phyloP scores from a whole-genome alignment of 2,113 vertebrate genomes.

The Cepphus grylle region DNA sequence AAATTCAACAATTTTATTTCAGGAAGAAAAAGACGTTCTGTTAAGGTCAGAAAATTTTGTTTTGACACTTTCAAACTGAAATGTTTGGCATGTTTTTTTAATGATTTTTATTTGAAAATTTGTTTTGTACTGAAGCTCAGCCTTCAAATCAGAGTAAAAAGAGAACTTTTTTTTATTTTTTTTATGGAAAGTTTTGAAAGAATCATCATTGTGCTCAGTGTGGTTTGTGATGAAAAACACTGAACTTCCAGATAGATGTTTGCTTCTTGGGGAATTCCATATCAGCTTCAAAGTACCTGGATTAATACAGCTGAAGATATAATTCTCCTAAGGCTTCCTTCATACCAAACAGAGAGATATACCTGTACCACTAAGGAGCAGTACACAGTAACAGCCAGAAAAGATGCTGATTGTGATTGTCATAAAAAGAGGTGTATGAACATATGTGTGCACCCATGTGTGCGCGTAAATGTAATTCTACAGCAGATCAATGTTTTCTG shows the following conservation, averaged over 20 bases:
- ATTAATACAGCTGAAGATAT: background rate
- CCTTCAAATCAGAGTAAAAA: background rate
- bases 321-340: background rate
- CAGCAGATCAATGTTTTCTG: background rate
- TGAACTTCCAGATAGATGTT: background rate
- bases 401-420: background rate
- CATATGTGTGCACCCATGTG: background rate
- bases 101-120: background rate
- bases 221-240: background rate
- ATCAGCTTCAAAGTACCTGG: background rate
- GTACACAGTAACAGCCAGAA: background rate
- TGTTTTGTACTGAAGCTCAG: background rate
- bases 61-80: slow-evolving; percentile 38
- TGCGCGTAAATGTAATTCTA: background rate
- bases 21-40: background rate
- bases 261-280: background rate
- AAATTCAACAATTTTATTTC: slow-evolving; percentile 1
- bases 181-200: background rate
- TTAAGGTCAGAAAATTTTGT: slow-evolving; percentile 46
- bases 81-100: slow-evolving; percentile 21
- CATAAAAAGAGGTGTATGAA: background rate
- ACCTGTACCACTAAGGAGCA: background rate
- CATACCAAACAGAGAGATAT: background rate
- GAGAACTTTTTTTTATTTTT: background rate
- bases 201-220: background rate